Base-by-base conservation (phyloP, 2,797 vertebrate species). In the Danio tinwini region DNA sequence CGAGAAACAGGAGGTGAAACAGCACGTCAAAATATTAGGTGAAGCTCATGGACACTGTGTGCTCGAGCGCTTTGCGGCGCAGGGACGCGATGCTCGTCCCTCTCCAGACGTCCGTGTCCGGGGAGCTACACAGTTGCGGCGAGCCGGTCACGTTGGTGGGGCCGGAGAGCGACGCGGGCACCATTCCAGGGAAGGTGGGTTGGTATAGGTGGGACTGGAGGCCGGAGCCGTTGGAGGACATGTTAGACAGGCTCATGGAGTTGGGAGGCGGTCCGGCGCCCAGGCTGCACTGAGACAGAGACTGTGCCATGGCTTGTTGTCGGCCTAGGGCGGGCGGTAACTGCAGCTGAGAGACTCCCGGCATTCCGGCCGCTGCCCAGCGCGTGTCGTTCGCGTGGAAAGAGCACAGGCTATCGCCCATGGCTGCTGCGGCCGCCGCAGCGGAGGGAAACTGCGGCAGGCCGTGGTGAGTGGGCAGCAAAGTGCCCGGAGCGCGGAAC, bases 11-110 rank as follows among this genome's bases (percentile, higher is more conserved):
- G 42, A 64, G 80, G 72, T 65, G 65, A 67, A 29, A 65, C 13
- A 73, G 16, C 52, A 58, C 74, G 72, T 86, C 80, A 77, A 83
- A 74, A 19, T 91, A 95, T 95, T 99, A 98, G 87, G 97, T 97
- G 93, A 98, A 98, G 91, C 96, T 98, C 97, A 99, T 99, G 89
- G 97, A 98, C 87, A 98, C 97, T 95, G 97, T 98, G 95, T 98
- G 97, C 96, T 99, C 97, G 85, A 98, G 94, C 84, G 97, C 96
- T 93, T 98, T 98, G 90, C 96, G 96, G 91, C 96, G 95, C 86
- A 99, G 93, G 76, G 97, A 97, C 84, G 97, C 96, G 90, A 98
- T 98, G 95, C 97, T 99, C 85, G 97, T 97, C 92, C 97, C 97
- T 94, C 97, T 95, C 97, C 97, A 99, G 94, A 99, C 95, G 92